phyloP scores from a whole-genome alignment of 2,113 vertebrate genomes.

The Paratilapia polleni region DNA sequence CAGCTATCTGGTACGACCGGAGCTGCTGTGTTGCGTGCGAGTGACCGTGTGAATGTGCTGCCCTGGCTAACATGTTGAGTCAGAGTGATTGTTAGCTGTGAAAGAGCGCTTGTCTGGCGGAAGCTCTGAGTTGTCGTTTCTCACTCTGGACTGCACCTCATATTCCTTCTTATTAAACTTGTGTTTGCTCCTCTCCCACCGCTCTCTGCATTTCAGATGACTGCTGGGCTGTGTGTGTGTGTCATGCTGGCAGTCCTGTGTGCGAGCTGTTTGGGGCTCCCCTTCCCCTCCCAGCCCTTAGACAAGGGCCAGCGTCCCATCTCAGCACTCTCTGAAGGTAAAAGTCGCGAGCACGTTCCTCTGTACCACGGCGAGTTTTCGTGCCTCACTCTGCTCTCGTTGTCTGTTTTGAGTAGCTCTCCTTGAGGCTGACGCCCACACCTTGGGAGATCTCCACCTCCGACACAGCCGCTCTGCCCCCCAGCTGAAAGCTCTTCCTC shows the following conservation, averaged over 20 bases:
- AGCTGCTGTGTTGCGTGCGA: neutral
- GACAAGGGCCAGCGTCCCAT: constrained; percentile 61
- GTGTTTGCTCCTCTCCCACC: neutral
- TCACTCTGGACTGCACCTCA: constrained; percentile 1
- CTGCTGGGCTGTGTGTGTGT: constrained; percentile 85
- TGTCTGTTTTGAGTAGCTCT: constrained; percentile 40
- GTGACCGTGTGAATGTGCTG: constrained; percentile 14
- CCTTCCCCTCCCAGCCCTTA: constrained; percentile 63
- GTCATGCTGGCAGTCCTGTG: constrained; percentile 87
- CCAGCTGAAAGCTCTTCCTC: constrained; percentile 74
- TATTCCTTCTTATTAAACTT: constrained; percentile 1
- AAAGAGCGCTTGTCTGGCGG: constrained; percentile 5
- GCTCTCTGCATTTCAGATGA: constrained; percentile 83
- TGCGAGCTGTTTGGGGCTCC: constrained; percentile 83
- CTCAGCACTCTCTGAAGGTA: constrained; percentile 60
- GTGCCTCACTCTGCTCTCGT: neutral
- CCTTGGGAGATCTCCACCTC: constrained; percentile 50
- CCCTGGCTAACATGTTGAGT: constrained; percentile 3
- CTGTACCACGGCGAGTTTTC: neutral
- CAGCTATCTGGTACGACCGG: neutral
- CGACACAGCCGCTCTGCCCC: constrained; percentile 77
- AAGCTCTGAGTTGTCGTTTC: constrained; percentile 25
- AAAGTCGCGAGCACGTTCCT: neutral
- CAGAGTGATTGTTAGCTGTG: neutral
- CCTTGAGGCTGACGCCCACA: constrained; percentile 46